Percentiles rank a stretch among this genome's conserved stretches.
Evolutionary conservation across 23 tunicate genomes (phyloP).

Genomic region (Halocynthia aurantium): DNA sequence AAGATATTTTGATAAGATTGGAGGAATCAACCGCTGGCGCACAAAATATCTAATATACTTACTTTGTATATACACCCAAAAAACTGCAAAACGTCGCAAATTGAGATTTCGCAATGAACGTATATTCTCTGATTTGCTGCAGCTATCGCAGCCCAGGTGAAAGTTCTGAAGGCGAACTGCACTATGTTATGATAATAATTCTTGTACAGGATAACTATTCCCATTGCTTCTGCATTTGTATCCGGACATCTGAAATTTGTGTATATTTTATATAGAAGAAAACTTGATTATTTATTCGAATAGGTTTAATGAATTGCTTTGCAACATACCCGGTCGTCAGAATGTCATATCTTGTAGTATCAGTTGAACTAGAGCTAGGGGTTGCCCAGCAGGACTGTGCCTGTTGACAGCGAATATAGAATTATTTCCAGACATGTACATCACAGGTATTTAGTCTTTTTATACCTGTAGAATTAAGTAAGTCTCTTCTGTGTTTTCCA

Average conservation of each 20-base stretch:
- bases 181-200: not conserved
- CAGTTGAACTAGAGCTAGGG: not conserved
- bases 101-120: slow-evolving; percentile 10
- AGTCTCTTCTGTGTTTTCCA: slow-evolving; percentile 13
- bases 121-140: not conserved
- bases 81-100: slow-evolving; percentile 13
- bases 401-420: not conserved
- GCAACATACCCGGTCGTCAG: not conserved
- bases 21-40: too few species aligned
- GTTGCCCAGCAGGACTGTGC: slow-evolving; percentile 8
- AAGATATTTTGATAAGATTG: too few species aligned
- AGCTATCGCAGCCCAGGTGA: not conserved
- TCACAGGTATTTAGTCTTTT: not conserved
- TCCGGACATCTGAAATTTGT: not conserved
- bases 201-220: not conserved
- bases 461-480: slow-evolving; percentile 22
- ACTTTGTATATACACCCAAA: slow-evolving; percentile 13
- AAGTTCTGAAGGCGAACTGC: not conserved
- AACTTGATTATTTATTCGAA: not conserved
- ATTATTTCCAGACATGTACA: not conserved
- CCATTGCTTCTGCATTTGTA: not conserved
- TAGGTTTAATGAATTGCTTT: not conserved
- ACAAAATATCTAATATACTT: not conserved
- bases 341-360: not conserved
- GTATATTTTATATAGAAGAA: not conserved